Base-by-base conservation (phyloP, 2,888 invertebrate genomes). In the Villa cingulata region DNA sequence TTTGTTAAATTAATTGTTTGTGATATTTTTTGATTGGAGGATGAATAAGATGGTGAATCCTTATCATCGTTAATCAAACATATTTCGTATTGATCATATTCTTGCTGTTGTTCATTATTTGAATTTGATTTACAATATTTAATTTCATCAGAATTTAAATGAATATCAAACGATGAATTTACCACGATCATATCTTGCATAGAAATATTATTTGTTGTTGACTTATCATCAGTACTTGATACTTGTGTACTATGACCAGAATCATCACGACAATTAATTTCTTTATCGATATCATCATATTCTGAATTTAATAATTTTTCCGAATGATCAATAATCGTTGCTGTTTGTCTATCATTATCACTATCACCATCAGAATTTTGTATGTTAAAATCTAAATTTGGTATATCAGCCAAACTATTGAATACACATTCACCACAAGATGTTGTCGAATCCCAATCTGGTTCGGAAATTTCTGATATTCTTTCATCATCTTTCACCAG, bases 401-500 rank as follows among this genome's bases (percentile, higher is more conserved):
- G 52, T 18, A 55, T 39, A 50, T 54, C 55, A 18, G 50, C 49
- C 41, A 55, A 43, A 47, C 53, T 55, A 39, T 55, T 53, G 43
- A 54, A 45, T 4, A 12, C 37, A 5, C 16, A 12, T 14, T 2
- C 14, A 43, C 46, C 41, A 43, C 41, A 48, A 10, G 53, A 53
- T 34, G 48, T 47, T 17, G 52, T 52, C n/a, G 53, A 54, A 16
- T 38, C 45, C 55, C 55, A 55, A 40, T 55, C 52, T 27, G 57
- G 57, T 44, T 57, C 55, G n/a, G 55, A 55, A 19, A 56, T 56
- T 49, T 57, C 57, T 18, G 57, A 57, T 43, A 57, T 55, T 32
- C 55, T 32, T 49, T 56, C 56, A 41, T 55, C 55, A 38, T 57
- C 57, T 42, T 51, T 52, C n/a, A 52, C 43, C 42, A 54, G 49